Conservation (phyloP, 2,113 vertebrate genomes). For the Ceyx margarethae region DNA sequence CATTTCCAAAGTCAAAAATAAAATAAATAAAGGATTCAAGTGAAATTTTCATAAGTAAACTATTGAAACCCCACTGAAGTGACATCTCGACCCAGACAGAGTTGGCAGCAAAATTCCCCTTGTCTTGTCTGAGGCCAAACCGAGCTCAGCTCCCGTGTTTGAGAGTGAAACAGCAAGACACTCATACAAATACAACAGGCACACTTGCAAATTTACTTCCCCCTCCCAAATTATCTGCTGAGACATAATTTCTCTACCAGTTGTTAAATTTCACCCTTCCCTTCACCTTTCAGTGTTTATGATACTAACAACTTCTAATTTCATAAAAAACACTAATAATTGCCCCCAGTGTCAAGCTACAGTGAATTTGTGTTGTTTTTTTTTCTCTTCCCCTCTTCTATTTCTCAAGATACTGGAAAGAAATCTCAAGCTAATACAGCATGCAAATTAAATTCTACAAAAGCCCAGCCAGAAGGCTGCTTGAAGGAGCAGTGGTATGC, state of each 20-base stretch:
- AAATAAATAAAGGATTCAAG: not conserved
- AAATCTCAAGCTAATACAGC: conserved; percentile 26
- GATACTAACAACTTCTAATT: not conserved
- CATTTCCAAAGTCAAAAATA: not conserved
- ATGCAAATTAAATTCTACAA: conserved; percentile 61
- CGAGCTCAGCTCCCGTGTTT: not conserved
- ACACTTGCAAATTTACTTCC: not conserved
- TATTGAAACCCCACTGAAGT: not conserved
- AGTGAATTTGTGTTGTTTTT: not conserved
- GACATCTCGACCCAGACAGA: not conserved
- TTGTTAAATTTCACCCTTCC: not conserved
- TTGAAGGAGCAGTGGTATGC: conserved; percentile 63
- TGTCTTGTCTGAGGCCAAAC: not conserved
- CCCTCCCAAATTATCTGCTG: not conserved
- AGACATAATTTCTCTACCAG: not conserved
- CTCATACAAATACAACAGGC: not conserved
- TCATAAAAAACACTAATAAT: not conserved
- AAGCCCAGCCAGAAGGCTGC: conserved; percentile 57
- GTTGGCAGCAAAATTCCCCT: not conserved
- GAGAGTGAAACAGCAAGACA: not conserved
- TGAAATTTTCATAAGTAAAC: not conserved
- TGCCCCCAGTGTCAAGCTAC: not conserved
- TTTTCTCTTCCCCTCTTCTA: not conserved
- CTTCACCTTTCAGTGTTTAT: not conserved
- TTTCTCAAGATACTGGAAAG: conserved; percentile 25